phyloP scores from a whole-genome alignment of 2,113 vertebrate genomes.

The Tragelaphus scriptus region DNA sequence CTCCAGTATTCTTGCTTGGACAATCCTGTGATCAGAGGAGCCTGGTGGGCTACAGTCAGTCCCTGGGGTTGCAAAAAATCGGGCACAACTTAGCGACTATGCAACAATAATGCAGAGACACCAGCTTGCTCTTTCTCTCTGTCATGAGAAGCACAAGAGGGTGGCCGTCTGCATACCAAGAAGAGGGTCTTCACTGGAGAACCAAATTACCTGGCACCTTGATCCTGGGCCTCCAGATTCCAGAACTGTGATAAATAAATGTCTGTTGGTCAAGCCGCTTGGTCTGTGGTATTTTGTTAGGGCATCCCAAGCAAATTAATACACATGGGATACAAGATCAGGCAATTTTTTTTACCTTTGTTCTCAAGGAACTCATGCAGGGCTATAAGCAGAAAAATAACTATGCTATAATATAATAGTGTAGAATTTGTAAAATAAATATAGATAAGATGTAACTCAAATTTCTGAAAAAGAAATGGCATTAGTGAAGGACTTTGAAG shows the following conservation, averaged over 20 bases:
- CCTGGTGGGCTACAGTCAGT: neutral
- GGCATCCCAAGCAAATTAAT: neutral
- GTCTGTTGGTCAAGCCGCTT: too few relatives aligned
- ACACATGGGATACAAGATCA: neutral
- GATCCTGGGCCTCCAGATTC: neutral
- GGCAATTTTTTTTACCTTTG: neutral
- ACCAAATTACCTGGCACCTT: neutral
- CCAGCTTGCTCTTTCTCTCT: neutral
- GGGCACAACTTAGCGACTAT: neutral
- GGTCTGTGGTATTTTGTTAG: neutral
- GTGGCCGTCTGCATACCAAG: neutral
- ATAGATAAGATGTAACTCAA: neutral
- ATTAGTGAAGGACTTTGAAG: neutral
- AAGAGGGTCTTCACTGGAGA: neutral
- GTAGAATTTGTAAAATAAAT: neutral
- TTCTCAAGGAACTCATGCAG: neutral
- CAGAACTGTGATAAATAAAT: neutral
- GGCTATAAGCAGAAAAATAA: neutral
- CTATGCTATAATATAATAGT: neutral
- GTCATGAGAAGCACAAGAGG: neutral
- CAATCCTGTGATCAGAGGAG: neutral
- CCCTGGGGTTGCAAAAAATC: neutral
- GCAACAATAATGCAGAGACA: neutral
- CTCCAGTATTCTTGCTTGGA: neutral
- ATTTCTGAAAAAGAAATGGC: neutral